Evolutionary conservation across 2,113 vertebrate species (phyloP), one percentile per base, ranked within the genome.

Genomic region (Engystomops pustulosus): DNA sequence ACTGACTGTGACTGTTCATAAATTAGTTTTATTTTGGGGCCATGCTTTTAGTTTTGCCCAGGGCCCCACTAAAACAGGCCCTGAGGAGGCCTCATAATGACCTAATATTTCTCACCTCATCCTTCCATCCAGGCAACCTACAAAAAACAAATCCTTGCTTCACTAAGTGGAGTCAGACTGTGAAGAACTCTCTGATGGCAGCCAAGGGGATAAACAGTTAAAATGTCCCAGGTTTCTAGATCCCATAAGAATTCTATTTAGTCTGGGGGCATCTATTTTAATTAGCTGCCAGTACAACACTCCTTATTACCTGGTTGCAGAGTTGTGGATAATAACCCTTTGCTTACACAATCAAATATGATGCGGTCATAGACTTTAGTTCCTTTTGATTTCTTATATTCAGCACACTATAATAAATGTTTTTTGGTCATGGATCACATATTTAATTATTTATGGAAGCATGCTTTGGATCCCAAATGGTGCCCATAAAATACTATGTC

Each of bases 251-350:
- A 30, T 23, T 67, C 23, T 32, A 69, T 53, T 15, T 81, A 69
- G 38, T 79, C 77, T 65, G 55, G 41, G 60, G 55, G 55, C 34
- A 67, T 20, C 6, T 32, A 32, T 80, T 80, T 80, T 80, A 80
- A 68, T 80, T 80, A 67, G 41, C 78, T 49, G 41, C 27, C 45
- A 4, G 18, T 67, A 80, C 58, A 79, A 20, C 36, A 44, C 10
- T 41, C 30, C 30, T 34, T 67, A 68, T 67, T 68, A 80, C 68
- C 60, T 41, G 45, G 30, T 44, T 20, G 27, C 25, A 12, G 36
- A 32, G 44, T 23, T 11, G 18, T 79, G 10, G 2, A 79, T 62
- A 38, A 1, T 79, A 79, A 79, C 77, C 58, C n/a, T 44, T 58
- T 79, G n/a, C 38, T 27, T 38, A 27, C 53, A n/a, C 15, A 1